phyloP scores from a whole-genome alignment of 2,888 invertebrate species.

The Synanthedon formicaeformis region DNA sequence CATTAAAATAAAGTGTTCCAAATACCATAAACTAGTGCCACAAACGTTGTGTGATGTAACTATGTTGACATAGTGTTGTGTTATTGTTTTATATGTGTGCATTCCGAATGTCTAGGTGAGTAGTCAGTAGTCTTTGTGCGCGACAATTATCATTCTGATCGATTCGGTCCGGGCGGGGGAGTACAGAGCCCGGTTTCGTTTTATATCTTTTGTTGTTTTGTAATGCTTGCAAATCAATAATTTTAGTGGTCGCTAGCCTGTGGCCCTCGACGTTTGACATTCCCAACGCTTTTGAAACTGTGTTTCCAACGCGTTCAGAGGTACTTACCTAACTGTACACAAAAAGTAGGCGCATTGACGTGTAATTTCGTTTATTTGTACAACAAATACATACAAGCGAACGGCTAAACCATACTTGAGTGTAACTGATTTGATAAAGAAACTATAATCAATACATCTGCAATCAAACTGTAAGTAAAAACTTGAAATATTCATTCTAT shows the following conservation, averaged over 20 bases:
- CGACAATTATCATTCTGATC: constrained; percentile 69
- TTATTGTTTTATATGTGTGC: constrained; percentile 59
- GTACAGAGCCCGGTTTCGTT: constrained; percentile 48
- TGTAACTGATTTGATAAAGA: not conserved
- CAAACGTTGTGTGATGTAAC: constrained; percentile 21
- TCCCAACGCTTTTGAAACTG: constrained; percentile 10
- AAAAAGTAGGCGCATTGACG: no score
- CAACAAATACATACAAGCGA: no score
- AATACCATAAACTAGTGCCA: constrained; percentile 31
- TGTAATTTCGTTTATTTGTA: no score
- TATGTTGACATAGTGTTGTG: constrained; percentile 47
- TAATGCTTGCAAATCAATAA: constrained; percentile 64
- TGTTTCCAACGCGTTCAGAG: constrained; percentile 3
- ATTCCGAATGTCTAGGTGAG: constrained; percentile 62
- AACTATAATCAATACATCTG: not conserved
- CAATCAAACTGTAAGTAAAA: not conserved
- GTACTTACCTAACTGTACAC: no score
- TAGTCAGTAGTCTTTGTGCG: constrained; percentile 62
- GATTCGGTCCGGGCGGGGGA: constrained; percentile 64
- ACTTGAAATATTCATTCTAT: no score
- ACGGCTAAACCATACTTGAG: not conserved
- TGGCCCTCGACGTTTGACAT: constrained; percentile 21
- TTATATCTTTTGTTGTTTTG: constrained; percentile 70
- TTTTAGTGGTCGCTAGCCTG: constrained; percentile 50
- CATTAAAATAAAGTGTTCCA: constrained; percentile 17